Evolutionary conservation across 2,797 vertebrate species (phyloP).

Genomic region (Urosaurus nigricauda): DNA sequence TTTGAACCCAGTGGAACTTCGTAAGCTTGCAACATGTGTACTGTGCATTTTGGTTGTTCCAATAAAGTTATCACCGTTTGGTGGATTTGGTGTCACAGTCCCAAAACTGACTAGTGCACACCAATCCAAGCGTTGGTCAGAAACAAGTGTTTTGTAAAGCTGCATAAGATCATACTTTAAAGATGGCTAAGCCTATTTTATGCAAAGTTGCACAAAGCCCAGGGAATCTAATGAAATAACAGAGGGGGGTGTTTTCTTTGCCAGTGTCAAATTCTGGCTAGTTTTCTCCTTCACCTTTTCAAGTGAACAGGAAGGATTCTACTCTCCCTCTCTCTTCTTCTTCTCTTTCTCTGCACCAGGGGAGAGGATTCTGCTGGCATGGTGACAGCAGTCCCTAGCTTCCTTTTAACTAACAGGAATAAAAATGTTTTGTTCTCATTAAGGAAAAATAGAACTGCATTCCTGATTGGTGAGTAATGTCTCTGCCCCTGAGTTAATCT

Average conservation of each 20-base stretch:
- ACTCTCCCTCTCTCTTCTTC: slow-evolving; percentile 46
- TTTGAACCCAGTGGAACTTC: too few species aligned
- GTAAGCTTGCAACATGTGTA: too few species aligned
- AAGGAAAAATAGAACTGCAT: slow-evolving; percentile 79
- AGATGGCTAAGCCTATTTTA: slow-evolving; percentile 52
- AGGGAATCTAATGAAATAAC: slow-evolving; percentile 66
- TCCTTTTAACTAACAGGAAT: slow-evolving; percentile 75
- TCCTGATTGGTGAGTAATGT: slow-evolving; percentile 80
- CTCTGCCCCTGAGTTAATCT: slow-evolving; percentile 75
- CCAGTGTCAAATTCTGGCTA: slow-evolving; percentile 48
- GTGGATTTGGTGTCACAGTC: too few species aligned
- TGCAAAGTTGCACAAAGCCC: slow-evolving; percentile 60
- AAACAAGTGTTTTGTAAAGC: neutral
- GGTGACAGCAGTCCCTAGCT: slow-evolving; percentile 71
- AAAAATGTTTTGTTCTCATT: slow-evolving; percentile 80
- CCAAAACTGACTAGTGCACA: neutral
- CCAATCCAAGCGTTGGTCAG: neutral
- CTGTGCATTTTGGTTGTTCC: too few species aligned
- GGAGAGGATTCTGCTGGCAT: slow-evolving; percentile 75
- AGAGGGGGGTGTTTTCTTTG: slow-evolving; percentile 62
- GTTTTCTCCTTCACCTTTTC: slow-evolving; percentile 65
- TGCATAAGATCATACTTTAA: too few species aligned
- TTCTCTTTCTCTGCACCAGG: slow-evolving; percentile 5
- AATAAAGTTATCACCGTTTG: too few species aligned
- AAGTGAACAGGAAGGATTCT: slow-evolving; percentile 66